These are phyloP conservation scores for Brachionus paranguensis DNA, from an alignment of 1,140 invertebrate genomes.

Conservation along the genomic window DNA sequence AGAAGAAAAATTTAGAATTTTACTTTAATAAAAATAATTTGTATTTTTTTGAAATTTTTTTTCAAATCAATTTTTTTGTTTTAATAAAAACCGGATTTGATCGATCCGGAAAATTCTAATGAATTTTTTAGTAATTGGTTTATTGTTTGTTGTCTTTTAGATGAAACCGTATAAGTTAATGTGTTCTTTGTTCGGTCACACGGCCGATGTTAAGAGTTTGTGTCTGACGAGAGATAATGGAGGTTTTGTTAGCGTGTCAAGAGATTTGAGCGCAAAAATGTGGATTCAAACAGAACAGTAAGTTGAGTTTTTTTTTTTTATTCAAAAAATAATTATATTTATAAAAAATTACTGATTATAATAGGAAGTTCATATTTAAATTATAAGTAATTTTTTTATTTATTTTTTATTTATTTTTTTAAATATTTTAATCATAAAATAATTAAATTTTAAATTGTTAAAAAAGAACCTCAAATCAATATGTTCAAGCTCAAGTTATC, in stretches of 20 bases:
- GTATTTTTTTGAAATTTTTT: neutral
- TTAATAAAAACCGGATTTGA: neutral
- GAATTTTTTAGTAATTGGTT: neutral
- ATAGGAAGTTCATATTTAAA: too few species aligned
- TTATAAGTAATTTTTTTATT: too few species aligned
- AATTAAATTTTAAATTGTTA: too few species aligned
- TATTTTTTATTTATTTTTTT: too few species aligned
- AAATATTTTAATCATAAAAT: too few species aligned
- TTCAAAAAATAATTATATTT: neutral
- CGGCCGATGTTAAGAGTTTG: slow-evolving; percentile 33
- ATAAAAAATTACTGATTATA: too few species aligned
- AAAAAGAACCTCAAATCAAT: slow-evolving; percentile 26
- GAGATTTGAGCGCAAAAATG: slow-evolving; percentile 25
- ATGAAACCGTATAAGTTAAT: slow-evolving; percentile 37
- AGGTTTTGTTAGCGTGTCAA: slow-evolving; percentile 37
- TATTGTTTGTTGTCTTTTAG: neutral
- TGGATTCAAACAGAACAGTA: neutral
- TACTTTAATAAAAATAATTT: neutral
- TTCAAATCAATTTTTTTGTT: neutral
- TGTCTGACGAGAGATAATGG: slow-evolving; percentile 3
- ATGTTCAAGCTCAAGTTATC: neutral
- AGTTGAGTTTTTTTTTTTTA: neutral
- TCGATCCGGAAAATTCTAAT: neutral
- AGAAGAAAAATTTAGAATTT: slow-evolving; percentile 56
- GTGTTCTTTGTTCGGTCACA: slow-evolving; percentile 21